Percentiles rank a stretch among this genome's conserved stretches.
Conservation (phyloP, 1,140 invertebrate species). For the Saxidomus purpurata region DNA sequence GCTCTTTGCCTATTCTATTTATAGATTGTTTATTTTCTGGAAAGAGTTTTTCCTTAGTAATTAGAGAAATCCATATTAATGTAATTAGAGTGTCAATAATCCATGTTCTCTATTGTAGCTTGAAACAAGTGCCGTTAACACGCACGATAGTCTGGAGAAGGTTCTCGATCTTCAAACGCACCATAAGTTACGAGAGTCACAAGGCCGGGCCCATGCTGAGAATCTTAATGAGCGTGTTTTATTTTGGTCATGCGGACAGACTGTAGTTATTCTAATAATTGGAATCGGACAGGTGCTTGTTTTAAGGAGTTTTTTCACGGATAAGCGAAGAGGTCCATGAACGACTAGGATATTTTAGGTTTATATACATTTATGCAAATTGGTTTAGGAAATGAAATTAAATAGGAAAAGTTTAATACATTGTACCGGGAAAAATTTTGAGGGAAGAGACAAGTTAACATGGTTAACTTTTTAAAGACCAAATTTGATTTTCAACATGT, state of each 20-base stretch:
- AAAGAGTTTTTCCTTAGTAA: no score
- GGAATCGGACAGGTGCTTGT: slow-evolving; percentile 96
- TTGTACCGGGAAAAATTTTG: no score
- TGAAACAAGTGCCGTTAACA: slow-evolving; percentile 95
- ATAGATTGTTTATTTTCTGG: no score
- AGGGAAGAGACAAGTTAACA: no score
- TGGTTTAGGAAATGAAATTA: no score
- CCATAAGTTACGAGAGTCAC: slow-evolving; percentile 97
- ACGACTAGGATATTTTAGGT: neutral
- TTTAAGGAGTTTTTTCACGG: slow-evolving; percentile 97
- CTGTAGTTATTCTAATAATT: slow-evolving; percentile 93
- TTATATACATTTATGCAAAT: neutral
- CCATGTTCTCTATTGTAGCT: slow-evolving; percentile 89
- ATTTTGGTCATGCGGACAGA: slow-evolving; percentile 97
- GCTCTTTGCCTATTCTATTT: no score
- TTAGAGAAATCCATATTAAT: no score
- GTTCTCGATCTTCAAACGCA: slow-evolving; percentile 98
- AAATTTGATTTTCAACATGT: no score
- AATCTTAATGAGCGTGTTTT: slow-evolving; percentile 97
- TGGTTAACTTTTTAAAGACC: no score
- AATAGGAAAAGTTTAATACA: no score
- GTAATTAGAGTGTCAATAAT: neutral
- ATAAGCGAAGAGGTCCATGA: slow-evolving; percentile 87
- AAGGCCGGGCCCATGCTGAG: slow-evolving; percentile 97
- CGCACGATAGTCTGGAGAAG: slow-evolving; percentile 95